Percentiles rank a stretch among this genome's conserved stretches.
These are phyloP conservation scores for Hyppa rectilinea DNA, from an alignment of 2,888 invertebrate species.

Conservation along the genomic window DNA sequence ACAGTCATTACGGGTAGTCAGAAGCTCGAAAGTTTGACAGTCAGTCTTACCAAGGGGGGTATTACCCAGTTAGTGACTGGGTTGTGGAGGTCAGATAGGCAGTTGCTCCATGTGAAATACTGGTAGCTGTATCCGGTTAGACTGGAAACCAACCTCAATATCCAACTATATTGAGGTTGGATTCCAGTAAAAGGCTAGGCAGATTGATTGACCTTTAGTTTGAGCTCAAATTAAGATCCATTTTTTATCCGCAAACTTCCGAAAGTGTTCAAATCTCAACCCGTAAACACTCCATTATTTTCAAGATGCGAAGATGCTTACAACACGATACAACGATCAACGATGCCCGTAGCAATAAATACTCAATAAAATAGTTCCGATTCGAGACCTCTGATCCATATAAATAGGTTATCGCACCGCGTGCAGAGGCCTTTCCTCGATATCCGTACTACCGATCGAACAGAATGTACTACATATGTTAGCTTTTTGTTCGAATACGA, in stretches of 20 bases:
- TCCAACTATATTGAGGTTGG: too few relatives aligned
- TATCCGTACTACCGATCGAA: slow-evolving; percentile 41
- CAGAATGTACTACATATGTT: slow-evolving; percentile 41
- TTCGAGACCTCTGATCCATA: slow-evolving; percentile 31
- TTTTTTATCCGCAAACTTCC: neutral
- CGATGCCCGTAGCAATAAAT: slow-evolving; percentile 35
- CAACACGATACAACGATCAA: slow-evolving; percentile 3
- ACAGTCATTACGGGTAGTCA: too few relatives aligned
- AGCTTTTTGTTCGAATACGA: slow-evolving; percentile 44
- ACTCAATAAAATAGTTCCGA: slow-evolving; percentile 25
- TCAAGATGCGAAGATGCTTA: slow-evolving; percentile 1
- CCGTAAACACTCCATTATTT: slow-evolving; percentile 22
- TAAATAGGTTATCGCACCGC: slow-evolving; percentile 32
- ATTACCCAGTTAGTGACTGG: too few relatives aligned
- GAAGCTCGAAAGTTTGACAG: too few relatives aligned
- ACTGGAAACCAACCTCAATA: too few relatives aligned
- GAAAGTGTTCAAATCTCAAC: neutral
- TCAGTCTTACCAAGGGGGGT: too few relatives aligned
- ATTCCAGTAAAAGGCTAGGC: too few relatives aligned
- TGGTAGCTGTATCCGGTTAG: too few relatives aligned
- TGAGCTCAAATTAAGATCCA: neutral
- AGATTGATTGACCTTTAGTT: too few relatives aligned
- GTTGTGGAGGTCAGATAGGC: too few relatives aligned
- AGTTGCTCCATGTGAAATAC: too few relatives aligned
- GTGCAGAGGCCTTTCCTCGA: slow-evolving; percentile 36